Evolutionary conservation across 2,888 invertebrate species (phyloP), one percentile per base, ranked within the genome.

Genomic region (Cheiracanthium punctorium): DNA sequence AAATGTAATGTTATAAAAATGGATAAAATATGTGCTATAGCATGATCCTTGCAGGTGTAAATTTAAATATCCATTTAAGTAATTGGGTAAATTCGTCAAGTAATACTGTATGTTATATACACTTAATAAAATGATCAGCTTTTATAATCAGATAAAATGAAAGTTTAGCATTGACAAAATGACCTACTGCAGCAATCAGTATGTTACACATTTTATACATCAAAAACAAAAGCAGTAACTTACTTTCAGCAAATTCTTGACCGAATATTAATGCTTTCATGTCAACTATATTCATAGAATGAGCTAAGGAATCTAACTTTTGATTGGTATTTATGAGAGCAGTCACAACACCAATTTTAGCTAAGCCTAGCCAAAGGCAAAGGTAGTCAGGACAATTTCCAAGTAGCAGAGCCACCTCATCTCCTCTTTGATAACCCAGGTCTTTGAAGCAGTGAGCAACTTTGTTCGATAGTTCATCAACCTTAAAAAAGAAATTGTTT

Each of bases 251-350:
- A 43, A 74, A 69, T 1, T 58, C 71, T 14, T 43, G 37, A 33
- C 87, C 80, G 74, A 88, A 97, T 89, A 98, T 95, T 28, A 98
- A 93, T 0, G 95, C 95, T 89, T 96, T 95, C 88, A 97, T 95
- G 85, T 96, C 94, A 0, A 97, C 96, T 17, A 97, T 94, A 20
- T 93, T 95, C 76, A 99, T 94, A 89, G 97, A 98, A 92, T 99
- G 98, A 41, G 95, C 92, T 28, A 99, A 93, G 0, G 98, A 95
- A 72, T 94, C 94, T 87, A 95, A 95, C 65, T 96, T 94, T 90
- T 98, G 94, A 92, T 98, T 98, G 79, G 96, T 96, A 91, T 99
- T 99, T 90, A 99, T 97, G 74, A 99, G 94, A 0, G 99, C 97
- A 0, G 95, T 93, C 41, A 97, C 94, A 0, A 95, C 94, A 0